Conservation (phyloP, 2,797 vertebrate species). For the Notoglanidium macrostoma region DNA sequence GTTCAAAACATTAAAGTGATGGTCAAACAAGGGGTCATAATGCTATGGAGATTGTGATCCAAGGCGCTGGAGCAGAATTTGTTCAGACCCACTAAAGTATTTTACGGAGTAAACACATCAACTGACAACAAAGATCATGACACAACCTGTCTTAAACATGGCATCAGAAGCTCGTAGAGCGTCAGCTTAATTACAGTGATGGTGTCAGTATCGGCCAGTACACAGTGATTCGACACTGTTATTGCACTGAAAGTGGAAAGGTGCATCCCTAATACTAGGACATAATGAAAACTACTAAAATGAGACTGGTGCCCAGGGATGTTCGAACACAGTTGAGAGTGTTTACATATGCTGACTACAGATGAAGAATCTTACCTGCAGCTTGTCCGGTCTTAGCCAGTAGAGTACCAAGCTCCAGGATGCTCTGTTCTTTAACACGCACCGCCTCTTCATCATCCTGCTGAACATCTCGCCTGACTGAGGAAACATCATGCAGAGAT, state of each 20-base stretch:
- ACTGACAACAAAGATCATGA: background rate
- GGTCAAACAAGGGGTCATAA: background rate
- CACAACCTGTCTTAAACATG: background rate
- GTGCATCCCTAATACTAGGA: too few relatives aligned
- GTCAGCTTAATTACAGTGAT: background rate
- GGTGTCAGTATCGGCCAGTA: background rate
- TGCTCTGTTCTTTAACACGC: constrained; percentile 98
- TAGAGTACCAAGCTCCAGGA: constrained; percentile 92
- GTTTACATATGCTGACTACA: background rate
- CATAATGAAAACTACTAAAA: background rate
- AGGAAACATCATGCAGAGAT: constrained; percentile 30
- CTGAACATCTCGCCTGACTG: constrained; percentile 96
- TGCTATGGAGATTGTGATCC: background rate
- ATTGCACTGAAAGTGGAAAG: background rate
- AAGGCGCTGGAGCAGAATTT: background rate
- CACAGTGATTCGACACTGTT: background rate
- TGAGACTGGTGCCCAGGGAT: background rate
- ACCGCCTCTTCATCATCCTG: constrained; percentile 96
- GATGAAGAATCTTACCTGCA: constrained; percentile 77
- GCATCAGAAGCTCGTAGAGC: background rate
- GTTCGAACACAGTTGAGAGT: background rate
- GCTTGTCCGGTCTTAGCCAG: constrained; percentile 97
- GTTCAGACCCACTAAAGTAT: background rate
- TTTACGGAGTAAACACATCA: background rate
- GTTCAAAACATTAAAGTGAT: background rate